phyloP scores from a whole-genome alignment of 2,888 invertebrate genomes.

The Rhagonycha lutea region DNA sequence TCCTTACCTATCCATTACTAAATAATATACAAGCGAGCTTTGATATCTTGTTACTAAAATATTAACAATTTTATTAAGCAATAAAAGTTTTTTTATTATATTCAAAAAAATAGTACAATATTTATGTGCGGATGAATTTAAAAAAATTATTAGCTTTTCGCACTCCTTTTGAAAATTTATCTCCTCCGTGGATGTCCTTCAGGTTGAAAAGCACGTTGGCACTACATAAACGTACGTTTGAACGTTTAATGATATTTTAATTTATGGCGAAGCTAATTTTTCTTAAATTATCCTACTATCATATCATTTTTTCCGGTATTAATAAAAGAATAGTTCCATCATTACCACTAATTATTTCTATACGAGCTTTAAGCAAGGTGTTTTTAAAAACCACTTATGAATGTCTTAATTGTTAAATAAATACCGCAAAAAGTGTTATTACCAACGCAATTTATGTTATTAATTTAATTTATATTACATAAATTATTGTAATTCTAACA shows the following conservation, averaged over 20 bases:
- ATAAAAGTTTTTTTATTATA: not conserved
- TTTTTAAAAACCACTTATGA: constrained; percentile 35
- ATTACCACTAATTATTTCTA: constrained; percentile 34
- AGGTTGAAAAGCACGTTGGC: constrained; percentile 12
- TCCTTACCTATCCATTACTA: not conserved
- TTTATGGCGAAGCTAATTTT: constrained; percentile 32
- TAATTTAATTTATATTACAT: constrained; percentile 26
- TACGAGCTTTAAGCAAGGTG: constrained; percentile 31
- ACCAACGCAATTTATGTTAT: constrained; percentile 13
- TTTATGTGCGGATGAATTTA: not conserved
- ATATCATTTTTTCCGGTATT: constrained; percentile 33
- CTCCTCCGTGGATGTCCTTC: constrained; percentile 17
- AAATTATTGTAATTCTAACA: constrained; percentile 11
- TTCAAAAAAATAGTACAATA: not conserved
- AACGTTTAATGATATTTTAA: constrained; percentile 34
- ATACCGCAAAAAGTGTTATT: constrained; percentile 29
- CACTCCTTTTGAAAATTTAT: not conserved
- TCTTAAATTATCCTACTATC: constrained; percentile 33
- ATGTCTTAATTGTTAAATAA: constrained; percentile 39
- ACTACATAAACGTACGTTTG: constrained; percentile 20
- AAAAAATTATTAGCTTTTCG: not conserved
- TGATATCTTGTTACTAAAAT: not conserved
- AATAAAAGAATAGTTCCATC: constrained; percentile 28
- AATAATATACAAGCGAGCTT: not conserved
- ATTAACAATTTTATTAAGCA: not conserved